phyloP scores from a whole-genome alignment of 1,140 invertebrate species.

The Cephus cinctus region DNA sequence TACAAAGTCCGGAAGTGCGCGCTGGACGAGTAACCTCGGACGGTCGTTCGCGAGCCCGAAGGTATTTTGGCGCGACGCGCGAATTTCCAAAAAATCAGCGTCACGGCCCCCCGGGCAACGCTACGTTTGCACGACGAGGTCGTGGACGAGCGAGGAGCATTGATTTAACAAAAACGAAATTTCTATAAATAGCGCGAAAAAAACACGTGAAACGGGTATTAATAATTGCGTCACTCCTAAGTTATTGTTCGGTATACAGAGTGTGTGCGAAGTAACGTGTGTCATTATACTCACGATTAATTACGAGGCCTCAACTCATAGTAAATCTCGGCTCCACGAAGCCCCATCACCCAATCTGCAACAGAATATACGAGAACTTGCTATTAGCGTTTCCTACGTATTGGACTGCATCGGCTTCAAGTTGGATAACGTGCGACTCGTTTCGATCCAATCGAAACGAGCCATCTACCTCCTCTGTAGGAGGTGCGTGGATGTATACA shows the following conservation, averaged over 20 bases:
- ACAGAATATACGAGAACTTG: too few relatives aligned
- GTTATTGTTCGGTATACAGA: not conserved
- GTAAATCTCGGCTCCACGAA: slow-evolving; percentile 40
- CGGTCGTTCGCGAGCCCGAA: not conserved
- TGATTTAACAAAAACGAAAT: not conserved
- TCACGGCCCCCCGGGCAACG: not conserved
- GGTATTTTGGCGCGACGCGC: slow-evolving; percentile 1
- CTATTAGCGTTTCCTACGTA: too few relatives aligned
- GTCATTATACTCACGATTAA: slow-evolving; percentile 47
- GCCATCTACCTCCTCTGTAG: too few relatives aligned
- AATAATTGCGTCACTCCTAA: not conserved
- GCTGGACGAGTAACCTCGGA: slow-evolving; percentile 1
- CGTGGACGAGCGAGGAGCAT: slow-evolving; percentile 10
- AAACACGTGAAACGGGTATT: not conserved
- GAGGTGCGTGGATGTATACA: too few relatives aligned
- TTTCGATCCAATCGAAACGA: too few relatives aligned
- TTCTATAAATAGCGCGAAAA: not conserved
- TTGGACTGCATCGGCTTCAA: too few relatives aligned
- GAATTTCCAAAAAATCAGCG: slow-evolving; percentile 9
- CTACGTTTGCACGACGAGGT: slow-evolving; percentile 4
- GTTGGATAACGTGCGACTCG: too few relatives aligned
- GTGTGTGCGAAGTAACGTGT: not conserved
- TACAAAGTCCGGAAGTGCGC: not conserved
- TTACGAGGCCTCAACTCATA: slow-evolving; percentile 52
- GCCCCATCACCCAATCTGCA: slow-evolving; percentile 49